Conservation (phyloP, 2,888 invertebrate species). For the Caenorhabditis wallacei region DNA sequence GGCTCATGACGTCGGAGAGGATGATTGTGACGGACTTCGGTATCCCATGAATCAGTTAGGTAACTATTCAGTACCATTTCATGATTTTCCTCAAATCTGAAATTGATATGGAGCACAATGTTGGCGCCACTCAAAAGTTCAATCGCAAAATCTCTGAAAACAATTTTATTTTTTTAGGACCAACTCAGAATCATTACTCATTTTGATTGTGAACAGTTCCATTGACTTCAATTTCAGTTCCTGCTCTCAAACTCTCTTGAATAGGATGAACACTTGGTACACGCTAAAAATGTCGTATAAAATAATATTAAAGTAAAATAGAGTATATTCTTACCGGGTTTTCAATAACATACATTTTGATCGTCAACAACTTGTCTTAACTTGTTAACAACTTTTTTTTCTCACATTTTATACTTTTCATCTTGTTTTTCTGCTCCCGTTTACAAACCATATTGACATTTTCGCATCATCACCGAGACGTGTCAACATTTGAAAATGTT, state of each 20-base stretch:
- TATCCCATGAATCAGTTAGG: constrained; percentile 65
- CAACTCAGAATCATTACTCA: constrained; percentile 44
- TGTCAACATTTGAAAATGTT: constrained; percentile 36
- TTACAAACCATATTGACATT: constrained; percentile 35
- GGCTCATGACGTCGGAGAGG: constrained; percentile 67
- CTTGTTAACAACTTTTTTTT: constrained; percentile 27
- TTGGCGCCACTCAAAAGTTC: constrained; percentile 75
- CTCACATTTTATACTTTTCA: constrained; percentile 10
- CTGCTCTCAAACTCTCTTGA: constrained; percentile 60
- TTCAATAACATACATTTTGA: constrained; percentile 66
- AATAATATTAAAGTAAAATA: too few species aligned
- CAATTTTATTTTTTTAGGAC: not conserved
- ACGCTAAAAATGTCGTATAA: constrained; percentile 40
- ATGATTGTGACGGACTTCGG: constrained; percentile 71
- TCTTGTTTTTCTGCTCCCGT: constrained; percentile 33
- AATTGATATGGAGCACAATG: constrained; percentile 73
- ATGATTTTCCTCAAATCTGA: constrained; percentile 72
- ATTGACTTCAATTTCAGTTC: constrained; percentile 65
- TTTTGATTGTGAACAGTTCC: constrained; percentile 66
- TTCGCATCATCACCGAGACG: constrained; percentile 16
- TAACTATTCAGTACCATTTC: constrained; percentile 68
- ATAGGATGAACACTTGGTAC: constrained; percentile 65
- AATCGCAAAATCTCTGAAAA: constrained; percentile 67
- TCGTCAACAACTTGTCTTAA: not conserved
- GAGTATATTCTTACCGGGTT: constrained; percentile 59